These are phyloP conservation scores for Sphaerophoria taeniata DNA, from an alignment of 2,888 invertebrate genomes.

Conservation along the genomic window DNA sequence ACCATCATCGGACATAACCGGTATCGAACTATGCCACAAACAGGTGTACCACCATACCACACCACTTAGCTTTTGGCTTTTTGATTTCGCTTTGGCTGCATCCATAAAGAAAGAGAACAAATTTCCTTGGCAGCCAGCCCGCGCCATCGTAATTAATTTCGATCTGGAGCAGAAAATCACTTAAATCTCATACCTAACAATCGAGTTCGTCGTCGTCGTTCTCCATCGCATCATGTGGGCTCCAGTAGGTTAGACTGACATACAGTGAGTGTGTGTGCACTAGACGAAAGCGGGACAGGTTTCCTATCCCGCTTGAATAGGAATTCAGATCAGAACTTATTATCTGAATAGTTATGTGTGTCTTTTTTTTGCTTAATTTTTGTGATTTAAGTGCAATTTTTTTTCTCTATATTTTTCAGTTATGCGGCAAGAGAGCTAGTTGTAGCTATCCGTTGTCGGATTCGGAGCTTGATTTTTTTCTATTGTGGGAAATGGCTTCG, in stretches of 20 bases:
- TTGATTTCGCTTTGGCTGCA: background rate
- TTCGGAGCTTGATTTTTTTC: slow-evolving; percentile 30
- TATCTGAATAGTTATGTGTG: slow-evolving; percentile 38
- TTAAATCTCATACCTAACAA: slow-evolving; percentile 33
- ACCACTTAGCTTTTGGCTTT: slow-evolving; percentile 21
- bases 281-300: slow-evolving; percentile 40
- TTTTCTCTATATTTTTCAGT: slow-evolving; percentile 58
- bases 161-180: slow-evolving; percentile 62
- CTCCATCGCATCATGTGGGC: slow-evolving; percentile 42
- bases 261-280: slow-evolving; percentile 1
- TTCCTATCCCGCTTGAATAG: slow-evolving; percentile 33
- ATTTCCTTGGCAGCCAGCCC: slow-evolving; percentile 33
- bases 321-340: slow-evolving; percentile 59
- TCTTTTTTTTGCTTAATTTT: slow-evolving; percentile 6
- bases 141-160: slow-evolving; percentile 51
- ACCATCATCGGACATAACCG: slow-evolving; percentile 30
- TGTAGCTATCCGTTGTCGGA: slow-evolving; percentile 40
- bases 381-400: slow-evolving; percentile 40
- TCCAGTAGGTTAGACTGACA: background rate
- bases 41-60: slow-evolving; percentile 53
- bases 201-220: slow-evolving; percentile 11
- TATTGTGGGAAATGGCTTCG: slow-evolving; percentile 61
- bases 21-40: slow-evolving; percentile 34
- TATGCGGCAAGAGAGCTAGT: slow-evolving; percentile 54
- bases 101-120: slow-evolving; percentile 12